These are phyloP conservation scores for Callospermophilus lateralis DNA, from an alignment of 2,113 vertebrate genomes.

Conservation along the genomic window DNA sequence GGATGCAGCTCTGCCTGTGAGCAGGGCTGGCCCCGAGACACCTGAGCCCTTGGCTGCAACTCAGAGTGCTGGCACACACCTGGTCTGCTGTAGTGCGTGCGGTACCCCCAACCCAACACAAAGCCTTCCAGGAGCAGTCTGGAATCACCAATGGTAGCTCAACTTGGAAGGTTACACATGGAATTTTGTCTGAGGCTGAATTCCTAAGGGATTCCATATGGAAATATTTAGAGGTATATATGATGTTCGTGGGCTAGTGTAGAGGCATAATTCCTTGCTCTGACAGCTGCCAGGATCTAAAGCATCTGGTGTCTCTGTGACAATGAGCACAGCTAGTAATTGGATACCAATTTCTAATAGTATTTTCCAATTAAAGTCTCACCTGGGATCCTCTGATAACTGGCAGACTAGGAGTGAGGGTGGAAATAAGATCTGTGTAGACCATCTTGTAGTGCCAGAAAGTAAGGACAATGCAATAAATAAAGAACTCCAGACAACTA, in stretches of 20 bases:
- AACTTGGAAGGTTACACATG: not conserved
- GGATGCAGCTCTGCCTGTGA: not conserved
- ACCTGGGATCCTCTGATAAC: not conserved
- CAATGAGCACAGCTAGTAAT: not conserved
- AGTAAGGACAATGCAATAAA: too few relatives aligned
- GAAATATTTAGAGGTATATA: not conserved
- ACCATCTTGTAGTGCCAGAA: not conserved
- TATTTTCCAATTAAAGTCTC: not conserved
- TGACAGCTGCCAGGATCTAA: not conserved
- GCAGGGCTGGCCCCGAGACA: not conserved
- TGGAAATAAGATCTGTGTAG: not conserved
- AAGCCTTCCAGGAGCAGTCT: not conserved
- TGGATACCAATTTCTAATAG: not conserved
- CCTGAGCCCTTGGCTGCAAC: not conserved
- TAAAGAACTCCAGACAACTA: not conserved
- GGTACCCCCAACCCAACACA: not conserved
- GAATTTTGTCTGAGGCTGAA: not conserved
- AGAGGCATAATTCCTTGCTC: not conserved
- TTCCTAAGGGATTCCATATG: not conserved
- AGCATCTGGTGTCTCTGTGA: not conserved
- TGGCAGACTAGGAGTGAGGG: not conserved
- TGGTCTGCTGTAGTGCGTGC: not conserved
- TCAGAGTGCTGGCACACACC: too few relatives aligned
- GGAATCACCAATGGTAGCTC: too few relatives aligned
- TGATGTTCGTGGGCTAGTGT: not conserved